These are phyloP conservation scores for Genyomyrus donnyi DNA, from an alignment of 2,113 vertebrate genomes.

Conservation along the genomic window DNA sequence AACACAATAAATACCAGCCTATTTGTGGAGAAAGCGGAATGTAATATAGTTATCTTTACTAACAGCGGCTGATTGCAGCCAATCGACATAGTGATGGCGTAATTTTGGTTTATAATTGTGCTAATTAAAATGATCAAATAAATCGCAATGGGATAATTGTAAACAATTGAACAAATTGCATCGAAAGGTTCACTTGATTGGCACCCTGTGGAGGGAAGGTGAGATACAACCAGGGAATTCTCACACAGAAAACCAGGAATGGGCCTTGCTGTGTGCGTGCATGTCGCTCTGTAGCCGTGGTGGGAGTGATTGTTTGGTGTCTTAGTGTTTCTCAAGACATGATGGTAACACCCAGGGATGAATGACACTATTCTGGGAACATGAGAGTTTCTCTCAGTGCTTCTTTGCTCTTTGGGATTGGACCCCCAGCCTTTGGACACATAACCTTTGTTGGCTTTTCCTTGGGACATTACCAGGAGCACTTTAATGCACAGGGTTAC, in stretches of 20 bases:
- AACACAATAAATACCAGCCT: background rate
- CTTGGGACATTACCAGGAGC: background rate
- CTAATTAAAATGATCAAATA: constrained; percentile 21
- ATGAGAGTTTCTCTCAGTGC: background rate
- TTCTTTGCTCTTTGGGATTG: background rate
- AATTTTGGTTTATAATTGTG: constrained; percentile 21
- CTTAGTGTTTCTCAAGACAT: background rate
- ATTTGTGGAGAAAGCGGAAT: background rate
- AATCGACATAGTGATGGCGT: constrained; percentile 19
- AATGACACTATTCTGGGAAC: background rate
- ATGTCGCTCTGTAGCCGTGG: background rate
- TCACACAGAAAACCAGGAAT: background rate
- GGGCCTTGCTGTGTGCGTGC: background rate
- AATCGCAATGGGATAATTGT: constrained; percentile 23
- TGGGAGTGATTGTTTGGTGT: background rate
- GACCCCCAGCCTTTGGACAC: background rate
- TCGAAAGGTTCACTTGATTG: constrained; percentile 20
- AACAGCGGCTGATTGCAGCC: constrained; percentile 17
- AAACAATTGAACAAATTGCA: constrained; percentile 21
- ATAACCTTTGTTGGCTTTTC: background rate
- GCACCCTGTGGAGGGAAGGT: constrained; percentile 15
- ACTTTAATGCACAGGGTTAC: background rate
- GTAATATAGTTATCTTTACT: constrained; percentile 17
- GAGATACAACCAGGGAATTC: background rate
- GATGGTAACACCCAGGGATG: background rate